Evolutionary conservation across 2,888 invertebrate species (phyloP).

Genomic region (Hirtodrosophila duncani): DNA sequence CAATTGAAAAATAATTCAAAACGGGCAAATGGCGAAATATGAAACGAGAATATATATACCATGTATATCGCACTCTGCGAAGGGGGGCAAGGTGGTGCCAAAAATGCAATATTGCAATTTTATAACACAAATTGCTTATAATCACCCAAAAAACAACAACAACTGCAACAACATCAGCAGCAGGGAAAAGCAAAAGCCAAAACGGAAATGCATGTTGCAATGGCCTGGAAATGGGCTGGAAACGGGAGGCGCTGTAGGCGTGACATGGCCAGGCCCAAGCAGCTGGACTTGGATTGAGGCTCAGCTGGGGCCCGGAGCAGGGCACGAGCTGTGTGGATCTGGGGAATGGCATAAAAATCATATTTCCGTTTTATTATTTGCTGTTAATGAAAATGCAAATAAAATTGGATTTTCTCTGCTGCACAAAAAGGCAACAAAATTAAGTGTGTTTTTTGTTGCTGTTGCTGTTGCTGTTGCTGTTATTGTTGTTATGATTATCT

Average conservation of each 20-base stretch:
- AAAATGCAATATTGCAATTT: constrained; percentile 70
- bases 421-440: constrained; percentile 57
- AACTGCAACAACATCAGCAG: constrained; percentile 11
- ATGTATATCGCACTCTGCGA: too few species aligned
- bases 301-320: constrained; percentile 6
- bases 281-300: constrained; percentile 21
- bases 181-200: constrained; percentile 27
- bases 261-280: constrained; percentile 14
- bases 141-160: constrained; percentile 41
- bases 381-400: constrained; percentile 69
- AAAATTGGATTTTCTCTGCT: constrained; percentile 65
- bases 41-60: constrained; percentile 15
- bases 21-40: constrained; percentile 39
- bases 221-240: constrained; percentile 60
- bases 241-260: constrained; percentile 3
- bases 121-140: constrained; percentile 68
- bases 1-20: constrained; percentile 62
- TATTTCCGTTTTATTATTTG: constrained; percentile 69
- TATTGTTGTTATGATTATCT: too few species aligned
- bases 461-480: too few species aligned
- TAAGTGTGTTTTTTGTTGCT: constrained; percentile 53
- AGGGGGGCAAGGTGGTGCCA: constrained; percentile 18
- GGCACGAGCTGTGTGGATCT: constrained; percentile 9
- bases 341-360: constrained; percentile 68
- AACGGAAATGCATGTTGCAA: constrained; percentile 66